These are phyloP conservation scores for Perccottus glenii DNA, from an alignment of 2,113 vertebrate genomes.

Conservation along the genomic window DNA sequence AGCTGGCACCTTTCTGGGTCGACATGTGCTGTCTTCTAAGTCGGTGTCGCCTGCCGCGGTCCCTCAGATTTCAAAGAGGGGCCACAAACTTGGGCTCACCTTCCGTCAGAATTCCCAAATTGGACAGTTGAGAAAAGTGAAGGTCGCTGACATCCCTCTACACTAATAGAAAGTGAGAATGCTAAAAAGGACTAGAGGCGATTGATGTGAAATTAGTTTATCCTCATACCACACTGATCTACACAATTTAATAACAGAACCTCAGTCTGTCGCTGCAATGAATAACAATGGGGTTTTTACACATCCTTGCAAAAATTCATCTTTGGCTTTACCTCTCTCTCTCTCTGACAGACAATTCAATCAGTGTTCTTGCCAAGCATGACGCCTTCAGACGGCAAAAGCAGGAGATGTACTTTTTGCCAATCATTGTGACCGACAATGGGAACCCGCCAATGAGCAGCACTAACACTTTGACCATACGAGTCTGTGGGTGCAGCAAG, in stretches of 20 bases:
- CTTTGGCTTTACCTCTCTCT: constrained; percentile 49
- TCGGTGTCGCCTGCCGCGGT: constrained; percentile 44
- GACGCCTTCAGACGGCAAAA: constrained; percentile 94
- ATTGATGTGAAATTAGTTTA: constrained; percentile 67
- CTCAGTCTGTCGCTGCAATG: constrained; percentile 38
- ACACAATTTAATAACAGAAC: constrained; percentile 54
- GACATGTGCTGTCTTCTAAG: constrained; percentile 68
- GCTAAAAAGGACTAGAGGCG: constrained; percentile 35
- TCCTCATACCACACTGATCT: constrained; percentile 51
- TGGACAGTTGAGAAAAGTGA: constrained; percentile 29
- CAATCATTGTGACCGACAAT: constrained; percentile 94
- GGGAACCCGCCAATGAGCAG: constrained; percentile 96
- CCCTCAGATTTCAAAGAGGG: constrained; percentile 42
- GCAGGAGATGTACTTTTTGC: constrained; percentile 95
- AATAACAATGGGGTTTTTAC: constrained; percentile 51
- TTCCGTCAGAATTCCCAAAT: constrained; percentile 46
- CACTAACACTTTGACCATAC: constrained; percentile 96
- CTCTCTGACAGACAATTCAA: constrained; percentile 89
- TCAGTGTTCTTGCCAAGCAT: constrained; percentile 93
- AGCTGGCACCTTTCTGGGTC: constrained; percentile 70
- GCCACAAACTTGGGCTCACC: constrained; percentile 14
- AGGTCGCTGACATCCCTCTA: constrained; percentile 28
- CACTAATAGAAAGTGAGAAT: constrained; percentile 19
- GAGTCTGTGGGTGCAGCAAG: constrained; percentile 95
- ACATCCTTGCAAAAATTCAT: constrained; percentile 29